Conservation (phyloP, 2,113 vertebrate genomes). For the Zapornia atra region DNA sequence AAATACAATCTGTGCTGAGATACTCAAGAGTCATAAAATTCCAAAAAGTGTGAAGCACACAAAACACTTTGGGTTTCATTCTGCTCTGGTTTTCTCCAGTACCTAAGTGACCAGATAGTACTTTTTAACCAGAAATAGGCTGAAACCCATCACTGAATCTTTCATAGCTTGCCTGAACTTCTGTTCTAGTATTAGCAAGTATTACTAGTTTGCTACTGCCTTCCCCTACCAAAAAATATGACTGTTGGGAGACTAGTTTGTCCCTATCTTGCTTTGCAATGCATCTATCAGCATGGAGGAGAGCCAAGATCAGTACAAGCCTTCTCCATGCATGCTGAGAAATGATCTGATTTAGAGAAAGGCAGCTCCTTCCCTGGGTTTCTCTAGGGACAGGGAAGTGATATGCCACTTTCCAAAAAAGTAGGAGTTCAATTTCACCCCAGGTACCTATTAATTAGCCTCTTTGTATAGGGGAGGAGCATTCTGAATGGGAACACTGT, state of each 20-base stretch:
- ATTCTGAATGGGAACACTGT: neutral
- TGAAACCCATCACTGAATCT: neutral
- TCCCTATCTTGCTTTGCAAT: neutral
- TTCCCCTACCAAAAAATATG: neutral
- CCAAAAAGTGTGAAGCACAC: neutral
- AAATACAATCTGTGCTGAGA: neutral
- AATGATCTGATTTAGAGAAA: constrained; percentile 1
- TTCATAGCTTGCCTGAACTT: neutral
- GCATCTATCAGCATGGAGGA: neutral
- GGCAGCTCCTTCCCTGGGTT: neutral
- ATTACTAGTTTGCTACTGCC: neutral
- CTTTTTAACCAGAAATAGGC: neutral
- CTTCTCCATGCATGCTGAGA: neutral
- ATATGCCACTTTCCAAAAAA: neutral
- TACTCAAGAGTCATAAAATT: neutral
- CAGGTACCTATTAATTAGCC: neutral
- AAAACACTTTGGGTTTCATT: neutral
- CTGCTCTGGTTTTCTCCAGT: neutral
- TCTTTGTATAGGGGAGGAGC: neutral
- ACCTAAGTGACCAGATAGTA: neutral
- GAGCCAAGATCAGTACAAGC: neutral
- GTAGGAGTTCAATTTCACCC: neutral
- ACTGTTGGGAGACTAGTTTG: neutral
- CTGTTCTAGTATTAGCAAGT: neutral
- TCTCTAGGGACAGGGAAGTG: neutral